Evolutionary conservation across 1,140 invertebrate species (phyloP), one percentile per base, ranked within the genome.

Genomic region (Nixonia krombeini): DNA sequence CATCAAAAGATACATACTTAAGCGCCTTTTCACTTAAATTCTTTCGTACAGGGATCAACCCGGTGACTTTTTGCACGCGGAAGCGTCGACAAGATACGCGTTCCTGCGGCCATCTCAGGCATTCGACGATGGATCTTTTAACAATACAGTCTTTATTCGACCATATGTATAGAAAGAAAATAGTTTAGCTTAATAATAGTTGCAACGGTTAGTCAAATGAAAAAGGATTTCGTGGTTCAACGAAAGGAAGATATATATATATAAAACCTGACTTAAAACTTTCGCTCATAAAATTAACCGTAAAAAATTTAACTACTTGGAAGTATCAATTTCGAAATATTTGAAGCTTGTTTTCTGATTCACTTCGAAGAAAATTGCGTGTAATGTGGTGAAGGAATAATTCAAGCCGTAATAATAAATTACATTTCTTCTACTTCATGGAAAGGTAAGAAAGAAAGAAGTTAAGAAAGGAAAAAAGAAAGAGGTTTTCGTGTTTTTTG

Each of bases 1-100:
- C 81, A 81, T 83, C 83, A 83, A 84, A 81, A 78, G 79, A 83
- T 75, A 59, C 74, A 45, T 52, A 59, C 12, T 41, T 46, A 33
- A 21, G 56, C 45, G 26, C 17, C 28, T 47, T 47, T 47, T 29
- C 44, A 49, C 44, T 47, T 47, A 44, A 42, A 37, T 56, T 57
- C 31, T 56, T 46, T 17, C 31, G 66, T 70, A n/a, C n/a, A n/a
- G n/a, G 74, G 58, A 50, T 61, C 45, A 26, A 17, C 33, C 46
- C 25, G 57, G 47, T 31, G 33, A 29, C 25, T 13, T 50, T 50
- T 68, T 73, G 53, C 66, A 44, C 21, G 44, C 23, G 42, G 40
- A 21, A 42, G 12, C 28, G 7, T 10, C 4, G 10, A 10, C 28
- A 13, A 13, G 16, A 2, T 5, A 25, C 23, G 42, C 28, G 16